Conservation (phyloP, 1,140 invertebrate species). For the Leptonema lineaticorne region DNA sequence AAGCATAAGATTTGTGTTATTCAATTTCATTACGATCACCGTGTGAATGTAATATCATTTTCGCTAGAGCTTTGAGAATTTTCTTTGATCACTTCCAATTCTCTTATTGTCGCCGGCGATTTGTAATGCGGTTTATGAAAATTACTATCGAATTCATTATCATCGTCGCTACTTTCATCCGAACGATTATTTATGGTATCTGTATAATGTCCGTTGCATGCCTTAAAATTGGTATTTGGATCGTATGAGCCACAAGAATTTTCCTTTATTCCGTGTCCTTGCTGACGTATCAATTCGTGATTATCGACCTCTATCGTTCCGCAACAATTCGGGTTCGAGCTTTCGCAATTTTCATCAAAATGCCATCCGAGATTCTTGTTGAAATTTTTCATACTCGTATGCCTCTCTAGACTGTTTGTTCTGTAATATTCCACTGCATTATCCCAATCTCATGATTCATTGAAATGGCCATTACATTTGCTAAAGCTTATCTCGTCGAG, state of each 20-base stretch:
- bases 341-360: conserved; percentile 49
- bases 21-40: no score
- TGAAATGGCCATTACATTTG: conserved; percentile 54
- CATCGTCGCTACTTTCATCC: conserved; percentile 43
- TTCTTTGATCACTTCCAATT: conserved; percentile 56
- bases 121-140: conserved; percentile 48
- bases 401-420: conserved; percentile 54
- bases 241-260: conserved; percentile 40
- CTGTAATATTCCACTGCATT: conserved; percentile 54
- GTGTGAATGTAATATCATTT: conserved; percentile 54
- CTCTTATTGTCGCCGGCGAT: conserved; percentile 52
- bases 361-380: conserved; percentile 55
- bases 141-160: conserved; percentile 49
- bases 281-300: conserved; percentile 53
- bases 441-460: conserved; percentile 57
- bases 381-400: conserved; percentile 52
- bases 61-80: conserved; percentile 57
- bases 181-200: conserved; percentile 12
- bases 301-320: conserved; percentile 53
- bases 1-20: no score
- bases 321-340: not conserved
- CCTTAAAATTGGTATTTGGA: conserved; percentile 43
- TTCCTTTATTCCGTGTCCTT: conserved; percentile 40
- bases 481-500: conserved; percentile 55
- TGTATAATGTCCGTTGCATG: conserved; percentile 22